These are phyloP conservation scores for Lineus longissimus DNA, from an alignment of 1,140 invertebrate genomes.

Conservation along the genomic window DNA sequence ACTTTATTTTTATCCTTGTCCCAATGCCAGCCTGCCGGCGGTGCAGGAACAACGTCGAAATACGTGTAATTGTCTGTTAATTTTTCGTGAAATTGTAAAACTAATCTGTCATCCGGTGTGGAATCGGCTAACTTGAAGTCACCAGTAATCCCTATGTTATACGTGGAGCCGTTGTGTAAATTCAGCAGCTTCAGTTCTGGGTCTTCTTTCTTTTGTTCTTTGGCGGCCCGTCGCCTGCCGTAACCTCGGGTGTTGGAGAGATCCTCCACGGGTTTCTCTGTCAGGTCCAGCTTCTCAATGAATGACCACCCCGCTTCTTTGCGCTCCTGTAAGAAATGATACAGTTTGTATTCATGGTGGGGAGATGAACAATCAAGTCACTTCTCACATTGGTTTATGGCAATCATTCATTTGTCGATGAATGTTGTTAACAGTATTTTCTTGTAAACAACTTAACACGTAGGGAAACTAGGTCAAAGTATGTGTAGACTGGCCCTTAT, in stretches of 20 bases:
- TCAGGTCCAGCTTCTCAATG: not conserved
- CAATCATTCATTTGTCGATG: too few relatives aligned
- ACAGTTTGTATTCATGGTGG: too few relatives aligned
- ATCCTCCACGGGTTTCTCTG: too few relatives aligned
- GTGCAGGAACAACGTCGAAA: not conserved
- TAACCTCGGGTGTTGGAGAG: too few relatives aligned
- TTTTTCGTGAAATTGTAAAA: constrained; percentile 3
- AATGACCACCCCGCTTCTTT: not conserved
- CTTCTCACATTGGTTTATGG: too few relatives aligned
- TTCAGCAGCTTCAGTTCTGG: constrained; percentile 25
- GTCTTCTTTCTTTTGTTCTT: not conserved
- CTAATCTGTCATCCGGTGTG: not conserved
- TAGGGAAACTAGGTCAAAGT: too few relatives aligned
- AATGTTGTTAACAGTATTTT: too few relatives aligned
- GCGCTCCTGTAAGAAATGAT: not conserved
- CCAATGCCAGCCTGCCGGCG: not conserved
- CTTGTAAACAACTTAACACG: too few relatives aligned
- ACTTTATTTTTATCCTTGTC: too few relatives aligned
- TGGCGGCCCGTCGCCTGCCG: not conserved
- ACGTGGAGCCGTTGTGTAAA: constrained; percentile 38
- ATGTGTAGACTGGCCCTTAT: too few relatives aligned
- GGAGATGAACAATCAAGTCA: too few relatives aligned
- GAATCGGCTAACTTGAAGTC: constrained; percentile 31
- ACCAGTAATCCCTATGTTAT: constrained; percentile 28
- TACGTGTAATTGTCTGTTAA: constrained; percentile 4